Evolutionary conservation across 1,140 invertebrate genomes (phyloP).

Genomic region (Trachymyrmex septentrionalis): DNA sequence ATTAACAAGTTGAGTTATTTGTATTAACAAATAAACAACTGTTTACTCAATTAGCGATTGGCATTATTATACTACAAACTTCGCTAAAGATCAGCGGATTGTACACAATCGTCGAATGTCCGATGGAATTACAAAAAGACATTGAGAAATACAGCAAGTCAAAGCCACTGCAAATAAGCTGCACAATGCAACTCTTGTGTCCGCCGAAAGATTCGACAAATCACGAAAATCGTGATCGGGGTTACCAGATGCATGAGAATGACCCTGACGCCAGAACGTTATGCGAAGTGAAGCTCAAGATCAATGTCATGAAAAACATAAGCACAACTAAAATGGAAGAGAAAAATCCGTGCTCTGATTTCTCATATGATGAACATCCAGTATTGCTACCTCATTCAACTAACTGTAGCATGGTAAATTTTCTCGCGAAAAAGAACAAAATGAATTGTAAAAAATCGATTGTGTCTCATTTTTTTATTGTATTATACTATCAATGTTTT

Average conservation of each 20-base stretch:
- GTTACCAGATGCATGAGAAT: slow-evolving; percentile 5
- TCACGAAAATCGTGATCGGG: background rate
- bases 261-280: background rate
- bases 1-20: background rate
- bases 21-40: background rate
- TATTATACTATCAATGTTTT: background rate
- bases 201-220: background rate
- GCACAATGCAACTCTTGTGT: slow-evolving; percentile 29
- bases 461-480: background rate
- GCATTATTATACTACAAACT: slow-evolving; percentile 19
- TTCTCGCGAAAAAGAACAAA: background rate
- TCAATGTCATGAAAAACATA: slow-evolving; percentile 15
- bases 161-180: slow-evolving; percentile 13
- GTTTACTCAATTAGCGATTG: slow-evolving; percentile 8
- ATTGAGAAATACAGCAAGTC: background rate
- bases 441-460: background rate
- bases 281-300: slow-evolving; percentile 32
- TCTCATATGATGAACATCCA: background rate
- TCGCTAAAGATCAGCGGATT: slow-evolving; percentile 26
- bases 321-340: background rate
- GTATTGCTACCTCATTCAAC: slow-evolving; percentile 20
- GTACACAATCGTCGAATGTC: slow-evolving; percentile 15
- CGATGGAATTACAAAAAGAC: slow-evolving; percentile 1
- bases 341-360: background rate
- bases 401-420: slow-evolving; percentile 44